Base-by-base conservation (phyloP, 2,797 vertebrate genomes). In the Crocodylus rhombifer region DNA sequence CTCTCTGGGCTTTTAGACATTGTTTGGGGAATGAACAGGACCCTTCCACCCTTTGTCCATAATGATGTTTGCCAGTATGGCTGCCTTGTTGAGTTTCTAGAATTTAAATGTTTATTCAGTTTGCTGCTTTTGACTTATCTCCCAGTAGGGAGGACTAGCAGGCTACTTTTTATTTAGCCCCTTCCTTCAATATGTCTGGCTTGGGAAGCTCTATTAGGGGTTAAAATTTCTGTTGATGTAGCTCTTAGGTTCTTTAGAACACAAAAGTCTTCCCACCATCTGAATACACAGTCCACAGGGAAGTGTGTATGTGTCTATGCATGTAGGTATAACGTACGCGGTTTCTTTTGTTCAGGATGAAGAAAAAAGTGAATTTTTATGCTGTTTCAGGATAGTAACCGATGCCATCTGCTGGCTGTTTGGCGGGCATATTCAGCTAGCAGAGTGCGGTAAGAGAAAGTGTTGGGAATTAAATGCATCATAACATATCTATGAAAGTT, bases 331-430 rank as follows among this genome's bases (percentile, higher is more conserved):
- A 51, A 51, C 11, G 42, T 51, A 51, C 42, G 10, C 42, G 10
- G 28, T 95, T 28, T 95, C 36, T 96, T 96, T 74, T 94, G 64
- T 93, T 93, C 97, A 99, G 99, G 98, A 96, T 94, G 97, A 98
- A 97, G 97, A 98, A 92, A 98, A 97, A 91, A 94, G 90, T n/a
- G 96, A 98, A 92, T 97, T 98, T 94, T 93, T 98, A 42, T 96
- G 89, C 90, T 97, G 97, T 94, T 98, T 99, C 93, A 98, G 95
- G 96, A 98, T 95, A 96, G 97, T 99, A 95, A 98, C 98, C 95
- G 98, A 98, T 91, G 98, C 99, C 26, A 97, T 99, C 67, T 97
- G 97, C 96, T 98, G 98, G 98, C 94, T 99, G 56, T 96, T 99
- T 14, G 92, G 97, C 61, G 97, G 96, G 71, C 98, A 99, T 91